A percentile compares a stretch with the other conserved stretches of the same genome.
Conservation (phyloP, 2,797 vertebrate species). For the Neopelma chrysocephalum region DNA sequence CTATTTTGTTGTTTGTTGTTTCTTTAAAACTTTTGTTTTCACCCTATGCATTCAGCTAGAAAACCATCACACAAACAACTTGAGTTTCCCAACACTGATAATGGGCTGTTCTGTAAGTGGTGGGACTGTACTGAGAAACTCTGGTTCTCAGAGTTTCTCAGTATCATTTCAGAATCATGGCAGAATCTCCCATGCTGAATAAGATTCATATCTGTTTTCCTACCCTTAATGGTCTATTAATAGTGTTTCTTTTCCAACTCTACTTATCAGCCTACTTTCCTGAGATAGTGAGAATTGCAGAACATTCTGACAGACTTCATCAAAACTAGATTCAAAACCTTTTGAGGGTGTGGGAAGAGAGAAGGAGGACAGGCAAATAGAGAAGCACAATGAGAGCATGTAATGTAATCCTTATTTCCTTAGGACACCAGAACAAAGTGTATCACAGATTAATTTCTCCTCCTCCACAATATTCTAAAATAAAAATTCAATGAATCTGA, state of each 20-base stretch:
- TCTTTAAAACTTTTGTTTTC: not conserved
- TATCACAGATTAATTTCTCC: not conserved
- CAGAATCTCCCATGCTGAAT: not conserved
- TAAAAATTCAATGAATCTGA: not conserved
- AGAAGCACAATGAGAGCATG: not conserved
- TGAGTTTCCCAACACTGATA: not conserved
- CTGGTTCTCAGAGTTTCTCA: not conserved
- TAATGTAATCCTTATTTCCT: not conserved
- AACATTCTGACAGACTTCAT: conserved; percentile 5
- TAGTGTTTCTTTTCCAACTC: not conserved
- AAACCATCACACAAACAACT: not conserved
- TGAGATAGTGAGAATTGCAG: not conserved
- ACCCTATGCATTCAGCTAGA: not conserved
- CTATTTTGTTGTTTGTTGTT: not conserved
- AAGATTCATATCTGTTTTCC: not conserved
- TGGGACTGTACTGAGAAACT: not conserved
- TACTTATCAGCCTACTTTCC: not conserved
- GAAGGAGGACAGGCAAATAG: not conserved
- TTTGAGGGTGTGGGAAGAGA: not conserved
- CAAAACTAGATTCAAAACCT: not conserved
- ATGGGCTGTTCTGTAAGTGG: not conserved
- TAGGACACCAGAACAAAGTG: not conserved
- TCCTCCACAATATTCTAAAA: not conserved
- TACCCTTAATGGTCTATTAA: not conserved
- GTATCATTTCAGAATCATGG: too few relatives aligned